Base-by-base conservation (phyloP, 2,888 invertebrate species). In the Dryocosmus kuriphilus region DNA sequence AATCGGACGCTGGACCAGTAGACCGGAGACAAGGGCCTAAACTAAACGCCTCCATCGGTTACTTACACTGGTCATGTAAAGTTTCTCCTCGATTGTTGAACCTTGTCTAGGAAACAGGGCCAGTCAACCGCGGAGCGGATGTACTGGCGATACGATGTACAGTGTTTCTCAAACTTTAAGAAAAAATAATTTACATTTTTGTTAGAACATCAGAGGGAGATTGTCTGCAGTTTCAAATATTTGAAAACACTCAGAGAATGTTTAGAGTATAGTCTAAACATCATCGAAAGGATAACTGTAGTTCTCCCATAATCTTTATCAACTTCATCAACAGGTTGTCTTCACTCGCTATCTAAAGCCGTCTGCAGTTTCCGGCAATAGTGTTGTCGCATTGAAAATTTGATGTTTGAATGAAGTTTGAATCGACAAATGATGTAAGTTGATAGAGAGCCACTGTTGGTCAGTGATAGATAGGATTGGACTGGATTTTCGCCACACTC, bases 401-500 rank as follows among this genome's bases (percentile, higher is more conserved):
- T 22, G n/a, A 55, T 22, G n/a, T 7, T 51, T 51, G 51, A 51
- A 51, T 51, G 8, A 8, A n/a, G 9, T 55, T 55, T 55, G 55
- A 1, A 55, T 9, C 22, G 22, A 9, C 9, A 55, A 71, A 71
- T 55, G 46, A 32, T 55, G 22, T 51, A 14, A 22, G n/a, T 71
- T 71, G 71, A 71, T 84, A 86, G 88, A 87, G 88, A 85, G 84
- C 79, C 88, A 85, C 86, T 87, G 86, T 76, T 73, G 82, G 86
- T 81, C 81, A 86, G 80, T 86, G 84, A 86, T 86, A 90, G 88
- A 89, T 88, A 89, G 89, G 84, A 88, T 87, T 87, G 85, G 85
- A 86, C 83, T 89, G 88, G 89, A 89, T 89, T 90, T 89, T 89
- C 88, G 87, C 84, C 81, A 84, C 83, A 82, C 81, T 84, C 84